phyloP scores from a whole-genome alignment of 1,140 invertebrate species.

The Melanaphis sacchari region DNA sequence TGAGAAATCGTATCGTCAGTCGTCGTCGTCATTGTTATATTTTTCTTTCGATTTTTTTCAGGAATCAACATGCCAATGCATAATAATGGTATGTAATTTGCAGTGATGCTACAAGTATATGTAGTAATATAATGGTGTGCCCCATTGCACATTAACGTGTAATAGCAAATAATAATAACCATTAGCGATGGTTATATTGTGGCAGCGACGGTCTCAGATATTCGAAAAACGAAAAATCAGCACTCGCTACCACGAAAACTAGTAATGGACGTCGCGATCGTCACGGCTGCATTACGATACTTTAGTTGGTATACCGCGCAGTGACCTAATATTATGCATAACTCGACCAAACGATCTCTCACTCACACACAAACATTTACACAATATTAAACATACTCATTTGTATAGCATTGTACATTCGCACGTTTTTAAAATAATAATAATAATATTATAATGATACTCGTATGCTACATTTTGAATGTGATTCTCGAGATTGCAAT shows the following conservation, averaged over 20 bases:
- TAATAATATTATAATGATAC: neutral
- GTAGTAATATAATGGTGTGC: neutral
- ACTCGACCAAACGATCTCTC: neutral
- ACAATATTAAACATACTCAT: neutral
- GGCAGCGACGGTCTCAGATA: neutral
- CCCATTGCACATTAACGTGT: neutral
- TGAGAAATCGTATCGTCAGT: too few species aligned
- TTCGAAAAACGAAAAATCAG: neutral
- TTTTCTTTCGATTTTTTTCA: too few species aligned
- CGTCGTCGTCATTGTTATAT: too few species aligned
- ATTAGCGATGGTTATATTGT: neutral
- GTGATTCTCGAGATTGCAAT: neutral
- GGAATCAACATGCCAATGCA: too few species aligned
- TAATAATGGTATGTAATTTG: too few species aligned
- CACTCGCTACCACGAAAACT: neutral
- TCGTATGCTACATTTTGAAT: neutral
- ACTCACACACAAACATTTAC: neutral
- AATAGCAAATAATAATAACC: neutral
- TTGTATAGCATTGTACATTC: neutral
- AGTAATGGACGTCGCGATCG: neutral
- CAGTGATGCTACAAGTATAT: neutral
- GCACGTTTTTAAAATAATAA: neutral
- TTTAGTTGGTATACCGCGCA: neutral
- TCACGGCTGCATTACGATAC: neutral
- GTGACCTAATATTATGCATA: slow-evolving; percentile 8